Evolutionary conservation across 2,888 invertebrate genomes (phyloP).

Genomic region (Lamellibrachia satsuma): DNA sequence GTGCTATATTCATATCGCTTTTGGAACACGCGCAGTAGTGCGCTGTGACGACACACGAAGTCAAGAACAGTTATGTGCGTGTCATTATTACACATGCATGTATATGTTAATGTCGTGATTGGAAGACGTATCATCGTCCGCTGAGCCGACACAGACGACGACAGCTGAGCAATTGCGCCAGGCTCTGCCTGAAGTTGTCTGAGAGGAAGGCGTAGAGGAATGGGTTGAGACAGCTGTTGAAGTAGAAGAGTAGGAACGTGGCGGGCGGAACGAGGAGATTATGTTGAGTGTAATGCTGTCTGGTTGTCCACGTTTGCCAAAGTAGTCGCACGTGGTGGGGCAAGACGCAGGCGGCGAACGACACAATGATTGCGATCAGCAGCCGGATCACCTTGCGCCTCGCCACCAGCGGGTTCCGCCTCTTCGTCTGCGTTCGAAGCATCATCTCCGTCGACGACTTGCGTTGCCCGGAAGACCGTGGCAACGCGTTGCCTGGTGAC

Average conservation of each 20-base stretch:
- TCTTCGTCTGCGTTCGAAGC: not conserved
- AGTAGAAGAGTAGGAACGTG: conserved; percentile 37
- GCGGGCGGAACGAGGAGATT: not conserved
- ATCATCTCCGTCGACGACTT: not conserved
- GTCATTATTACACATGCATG: not conserved
- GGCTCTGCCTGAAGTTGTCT: conserved; percentile 49
- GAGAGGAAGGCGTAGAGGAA: conserved; percentile 58
- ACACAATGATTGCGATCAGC: conserved; percentile 86
- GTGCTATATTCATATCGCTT: no score
- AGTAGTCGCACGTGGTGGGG: conserved; percentile 80
- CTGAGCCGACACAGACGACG: not conserved
- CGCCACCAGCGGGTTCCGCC: conserved; percentile 70
- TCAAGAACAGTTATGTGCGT: not conserved
- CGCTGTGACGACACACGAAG: not conserved
- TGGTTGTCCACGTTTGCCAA: conserved; percentile 81
- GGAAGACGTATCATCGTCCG: not conserved
- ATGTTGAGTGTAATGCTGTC: not conserved
- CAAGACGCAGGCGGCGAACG: conserved; percentile 88
- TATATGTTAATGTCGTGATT: not conserved
- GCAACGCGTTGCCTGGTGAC: not conserved
- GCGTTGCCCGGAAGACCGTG: not conserved
- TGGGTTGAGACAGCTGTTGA: conserved; percentile 59
- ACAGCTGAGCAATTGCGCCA: not conserved
- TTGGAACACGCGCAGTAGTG: no score
- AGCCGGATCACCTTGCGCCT: conserved; percentile 87